Evolutionary conservation across 1,140 invertebrate species (phyloP), one percentile per base, ranked within the genome.

Genomic region (Planococcus citri): DNA sequence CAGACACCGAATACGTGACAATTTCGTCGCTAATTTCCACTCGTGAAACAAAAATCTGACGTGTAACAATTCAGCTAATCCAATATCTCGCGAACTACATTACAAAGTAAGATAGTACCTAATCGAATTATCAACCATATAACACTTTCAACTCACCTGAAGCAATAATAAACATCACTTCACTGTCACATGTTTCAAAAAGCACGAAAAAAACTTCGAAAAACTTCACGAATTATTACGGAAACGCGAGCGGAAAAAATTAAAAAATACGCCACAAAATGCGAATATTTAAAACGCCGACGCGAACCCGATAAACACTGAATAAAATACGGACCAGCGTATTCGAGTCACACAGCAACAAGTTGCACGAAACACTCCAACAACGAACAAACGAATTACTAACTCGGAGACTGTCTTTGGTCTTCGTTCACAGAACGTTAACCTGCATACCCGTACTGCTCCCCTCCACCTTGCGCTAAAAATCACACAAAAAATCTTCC

Each of bases 361-460:
- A 4, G 41, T 51, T 51, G n/a, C 41, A 51, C 41, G 41, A 51
- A 51, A 51, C 41, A 51, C 6, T 51, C n/a, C 41, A 20, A 51
- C 17, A 51, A 51, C 41, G 12, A 51, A 51, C 41, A 51, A 51
- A 51, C n/a, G 41, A 51, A 51, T 51, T 51, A 51, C 6, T 9
- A 51, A 51, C 41, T 17, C 41, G 41, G 41, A 51, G 41, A 51
- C 41, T 51, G 41, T 51, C 41, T 51, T 51, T n/a, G 41, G n/a
- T n/a, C n/a, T n/a, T 51, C n/a, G 41, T n/a, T n/a, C n/a, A n/a
- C n/a, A 51, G 41, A 51, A 51, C 41, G 41, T 51, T 51, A 51
- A 51, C 41, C 41, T 51, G 41, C 17, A 51, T 17, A 20, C 41
- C n/a, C 41, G 17, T 20, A 20, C 41, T 17, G 41, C 41, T 17